Evolutionary conservation across 2,888 invertebrate genomes (phyloP).

Genomic region (Scaptomyza polygonia): DNA sequence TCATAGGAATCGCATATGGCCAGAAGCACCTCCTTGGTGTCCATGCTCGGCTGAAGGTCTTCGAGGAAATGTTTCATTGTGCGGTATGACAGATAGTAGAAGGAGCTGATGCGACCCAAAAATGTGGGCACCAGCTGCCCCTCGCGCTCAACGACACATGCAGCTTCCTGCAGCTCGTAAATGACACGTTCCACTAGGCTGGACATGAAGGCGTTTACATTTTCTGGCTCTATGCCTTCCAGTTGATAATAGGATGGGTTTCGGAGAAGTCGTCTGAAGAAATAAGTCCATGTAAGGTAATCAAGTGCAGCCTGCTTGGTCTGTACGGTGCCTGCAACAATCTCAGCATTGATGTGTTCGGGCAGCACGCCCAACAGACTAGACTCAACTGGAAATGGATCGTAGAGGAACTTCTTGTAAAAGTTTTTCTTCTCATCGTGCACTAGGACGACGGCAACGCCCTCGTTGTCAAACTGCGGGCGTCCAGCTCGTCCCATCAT

Average conservation of each 20-base stretch:
- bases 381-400: conserved; percentile 99
- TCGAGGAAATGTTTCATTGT: conserved; percentile 94
- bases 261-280: conserved; percentile 95
- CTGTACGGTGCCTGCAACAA: conserved; percentile 97
- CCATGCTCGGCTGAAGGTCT: conserved; percentile 87
- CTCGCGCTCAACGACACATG: conserved; percentile 91
- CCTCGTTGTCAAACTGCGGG: conserved; percentile 98
- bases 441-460: conserved; percentile 93
- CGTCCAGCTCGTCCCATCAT: conserved; percentile 99
- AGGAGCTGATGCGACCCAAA: conserved; percentile 97
- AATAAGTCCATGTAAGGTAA: conserved; percentile 99
- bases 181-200: conserved; percentile 92
- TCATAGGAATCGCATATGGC: conserved; percentile 94
- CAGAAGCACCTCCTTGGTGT: conserved; percentile 89
- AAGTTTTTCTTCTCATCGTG: conserved; percentile 99
- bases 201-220: conserved; percentile 91
- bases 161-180: conserved; percentile 89
- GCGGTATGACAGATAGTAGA: conserved; percentile 97
- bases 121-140: conserved; percentile 86
- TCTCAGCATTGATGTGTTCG: conserved; percentile 99
- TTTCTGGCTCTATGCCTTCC: conserved; percentile 88
- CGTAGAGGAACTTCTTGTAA: conserved; percentile 99
- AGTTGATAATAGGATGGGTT: conserved; percentile 97
- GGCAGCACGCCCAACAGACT: conserved; percentile 95
- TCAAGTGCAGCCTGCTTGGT: conserved; percentile 96